A percentile compares a stretch with the other conserved stretches of the same genome.
phyloP scores from a whole-genome alignment of 2,113 vertebrate species.

The human region DNA sequence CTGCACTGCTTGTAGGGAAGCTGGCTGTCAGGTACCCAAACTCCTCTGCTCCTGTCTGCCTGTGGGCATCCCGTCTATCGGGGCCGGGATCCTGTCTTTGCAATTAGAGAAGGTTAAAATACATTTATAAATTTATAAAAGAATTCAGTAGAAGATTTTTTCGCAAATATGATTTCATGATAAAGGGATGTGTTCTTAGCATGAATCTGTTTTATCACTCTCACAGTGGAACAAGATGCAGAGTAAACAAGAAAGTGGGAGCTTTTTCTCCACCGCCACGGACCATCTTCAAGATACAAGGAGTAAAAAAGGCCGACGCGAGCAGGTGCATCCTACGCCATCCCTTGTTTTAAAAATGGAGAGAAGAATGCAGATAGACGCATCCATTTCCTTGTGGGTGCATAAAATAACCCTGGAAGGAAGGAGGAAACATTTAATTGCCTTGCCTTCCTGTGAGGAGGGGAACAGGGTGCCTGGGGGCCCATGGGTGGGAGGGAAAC shows the following conservation, averaged over 20 bases:
- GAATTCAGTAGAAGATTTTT: not conserved
- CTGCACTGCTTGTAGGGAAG: accelerated
- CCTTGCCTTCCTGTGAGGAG: not conserved
- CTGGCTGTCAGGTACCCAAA: accelerated
- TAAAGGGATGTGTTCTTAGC: not conserved
- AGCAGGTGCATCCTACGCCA: not conserved
- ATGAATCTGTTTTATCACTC: not conserved
- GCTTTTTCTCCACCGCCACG: accelerated
- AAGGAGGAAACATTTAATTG: not conserved
- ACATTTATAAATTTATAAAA: not conserved
- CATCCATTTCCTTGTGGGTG: not conserved
- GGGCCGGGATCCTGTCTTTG: not conserved
- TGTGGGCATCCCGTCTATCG: accelerated
- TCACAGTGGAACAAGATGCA: not conserved
- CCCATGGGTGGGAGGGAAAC: not conserved
- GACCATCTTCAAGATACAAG: not conserved
- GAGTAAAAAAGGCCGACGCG: accelerated
- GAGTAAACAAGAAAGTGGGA: not conserved
- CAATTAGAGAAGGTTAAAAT: not conserved
- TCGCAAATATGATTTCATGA: not conserved
- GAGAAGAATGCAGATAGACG: not conserved
- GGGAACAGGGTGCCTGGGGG: not conserved
- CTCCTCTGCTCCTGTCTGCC: not conserved
- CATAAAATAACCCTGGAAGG: not conserved
- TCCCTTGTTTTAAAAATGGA: not conserved